A percentile compares a stretch with the other conserved stretches of the same genome.
These are phyloP conservation scores for Zootermopsis nevadensis DNA, from an alignment of 2,888 invertebrate species.

Conservation along the genomic window DNA sequence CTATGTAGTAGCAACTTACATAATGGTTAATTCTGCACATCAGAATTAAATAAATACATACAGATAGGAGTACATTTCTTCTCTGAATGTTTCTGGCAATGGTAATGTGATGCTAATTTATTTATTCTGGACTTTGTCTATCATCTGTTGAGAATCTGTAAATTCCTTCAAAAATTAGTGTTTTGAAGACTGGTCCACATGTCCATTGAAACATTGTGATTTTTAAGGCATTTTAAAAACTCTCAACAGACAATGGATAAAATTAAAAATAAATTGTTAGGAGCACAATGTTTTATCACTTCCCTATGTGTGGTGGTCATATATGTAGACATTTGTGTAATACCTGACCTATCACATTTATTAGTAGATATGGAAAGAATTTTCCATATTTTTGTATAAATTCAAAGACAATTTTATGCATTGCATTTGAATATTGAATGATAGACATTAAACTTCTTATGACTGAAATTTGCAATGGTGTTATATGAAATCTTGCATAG, in stretches of 20 bases:
- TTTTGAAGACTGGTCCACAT: too few relatives aligned
- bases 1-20: neutral
- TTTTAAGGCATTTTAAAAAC: too few relatives aligned
- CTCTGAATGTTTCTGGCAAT: too few relatives aligned
- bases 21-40: neutral
- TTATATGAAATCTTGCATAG: neutral
- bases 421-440: neutral
- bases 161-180: too few relatives aligned
- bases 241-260: too few relatives aligned
- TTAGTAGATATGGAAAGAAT: neutral
- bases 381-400: neutral
- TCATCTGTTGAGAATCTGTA: too few relatives aligned
- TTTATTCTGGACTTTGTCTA: too few relatives aligned
- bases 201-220: too few relatives aligned
- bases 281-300: slow-evolving; percentile 40
- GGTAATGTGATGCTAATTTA: too few relatives aligned
- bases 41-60: slow-evolving; percentile 6
- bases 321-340: slow-evolving; percentile 23
- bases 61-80: slow-evolving; percentile 37
- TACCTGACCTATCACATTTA: neutral
- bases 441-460: neutral
- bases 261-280: too few relatives aligned
- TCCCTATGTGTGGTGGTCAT: slow-evolving; percentile 30
- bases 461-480: neutral
- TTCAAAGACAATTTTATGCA: neutral